A percentile compares a stretch with the other conserved stretches of the same genome.
These are phyloP conservation scores for Theristicus caerulescens DNA, from an alignment of 2,113 vertebrate species.

Conservation along the genomic window DNA sequence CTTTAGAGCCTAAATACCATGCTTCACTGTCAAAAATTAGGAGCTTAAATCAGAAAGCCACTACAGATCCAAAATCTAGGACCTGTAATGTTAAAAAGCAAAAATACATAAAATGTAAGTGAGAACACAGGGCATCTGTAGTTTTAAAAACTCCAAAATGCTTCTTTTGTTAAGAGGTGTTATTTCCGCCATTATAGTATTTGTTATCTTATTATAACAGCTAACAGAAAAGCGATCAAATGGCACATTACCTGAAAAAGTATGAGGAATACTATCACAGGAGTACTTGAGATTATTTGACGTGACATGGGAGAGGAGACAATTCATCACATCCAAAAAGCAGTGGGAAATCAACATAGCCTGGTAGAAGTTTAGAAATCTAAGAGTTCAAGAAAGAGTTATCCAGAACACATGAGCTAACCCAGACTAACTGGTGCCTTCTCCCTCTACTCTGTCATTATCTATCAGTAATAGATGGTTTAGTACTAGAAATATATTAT, in stretches of 20 bases:
- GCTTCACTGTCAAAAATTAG: neutral
- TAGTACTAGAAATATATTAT: constrained; percentile 73
- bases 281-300: neutral
- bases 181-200: neutral
- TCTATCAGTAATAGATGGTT: constrained; percentile 77
- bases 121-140: neutral
- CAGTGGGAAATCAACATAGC: constrained; percentile 30
- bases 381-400: constrained; percentile 66
- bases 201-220: neutral
- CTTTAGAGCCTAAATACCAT: neutral
- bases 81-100: neutral
- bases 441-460: constrained; percentile 75
- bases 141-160: neutral
- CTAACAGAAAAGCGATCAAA: neutral
- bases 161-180: neutral
- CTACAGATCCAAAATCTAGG: neutral
- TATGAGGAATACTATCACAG: neutral
- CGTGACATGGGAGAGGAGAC: constrained; percentile 1
- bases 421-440: constrained; percentile 81
- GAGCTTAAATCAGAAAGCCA: neutral
- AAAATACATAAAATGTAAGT: neutral
- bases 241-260: neutral
- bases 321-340: constrained; percentile 37
- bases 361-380: constrained; percentile 48
- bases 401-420: constrained; percentile 74